These are phyloP conservation scores for Xestia xanthographa DNA, from an alignment of 2,888 invertebrate species.

Conservation along the genomic window DNA sequence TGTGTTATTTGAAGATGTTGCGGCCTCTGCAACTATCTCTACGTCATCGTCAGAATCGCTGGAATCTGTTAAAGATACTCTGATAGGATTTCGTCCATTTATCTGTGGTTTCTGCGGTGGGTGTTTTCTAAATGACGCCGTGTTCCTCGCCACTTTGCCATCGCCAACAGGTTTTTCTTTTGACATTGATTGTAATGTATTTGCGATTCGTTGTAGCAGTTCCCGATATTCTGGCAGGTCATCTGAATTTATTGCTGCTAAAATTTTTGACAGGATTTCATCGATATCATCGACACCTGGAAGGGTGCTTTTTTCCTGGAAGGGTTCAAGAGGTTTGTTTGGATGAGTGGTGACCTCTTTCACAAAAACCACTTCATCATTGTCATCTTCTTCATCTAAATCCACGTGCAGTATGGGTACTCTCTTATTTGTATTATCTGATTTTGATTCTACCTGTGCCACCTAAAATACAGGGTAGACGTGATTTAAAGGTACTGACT, in stretches of 20 bases:
- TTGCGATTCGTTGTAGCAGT: constrained; percentile 84
- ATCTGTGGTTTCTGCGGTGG: constrained; percentile 80
- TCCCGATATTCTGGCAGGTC: constrained; percentile 90
- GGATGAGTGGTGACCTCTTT: constrained; percentile 78
- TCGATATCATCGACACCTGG: constrained; percentile 75
- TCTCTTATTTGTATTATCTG: constrained; percentile 71
- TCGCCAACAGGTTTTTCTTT: constrained; percentile 74
- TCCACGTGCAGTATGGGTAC: constrained; percentile 79
- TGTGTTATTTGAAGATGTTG: constrained; percentile 82
- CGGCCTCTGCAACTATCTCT: constrained; percentile 82
- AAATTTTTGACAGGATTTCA: constrained; percentile 77
- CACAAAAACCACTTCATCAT: constrained; percentile 84
- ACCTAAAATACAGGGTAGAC: constrained; percentile 73
- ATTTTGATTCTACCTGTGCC: constrained; percentile 77
- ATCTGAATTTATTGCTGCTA: constrained; percentile 89
- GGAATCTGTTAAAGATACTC: constrained; percentile 86
- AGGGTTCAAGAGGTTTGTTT: constrained; percentile 76
- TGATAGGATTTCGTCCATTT: constrained; percentile 80
- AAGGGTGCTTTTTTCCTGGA: constrained; percentile 69
- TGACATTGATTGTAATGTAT: constrained; percentile 72
- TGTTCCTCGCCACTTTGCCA: constrained; percentile 79
- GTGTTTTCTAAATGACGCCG: constrained; percentile 80
- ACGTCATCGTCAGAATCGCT: constrained; percentile 85
- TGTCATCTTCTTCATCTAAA: constrained; percentile 77
- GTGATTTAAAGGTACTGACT: not conserved